Percentiles rank a stretch among this genome's conserved stretches.
phyloP scores from a whole-genome alignment of 2,113 vertebrate species.

The Alectura lathami region DNA sequence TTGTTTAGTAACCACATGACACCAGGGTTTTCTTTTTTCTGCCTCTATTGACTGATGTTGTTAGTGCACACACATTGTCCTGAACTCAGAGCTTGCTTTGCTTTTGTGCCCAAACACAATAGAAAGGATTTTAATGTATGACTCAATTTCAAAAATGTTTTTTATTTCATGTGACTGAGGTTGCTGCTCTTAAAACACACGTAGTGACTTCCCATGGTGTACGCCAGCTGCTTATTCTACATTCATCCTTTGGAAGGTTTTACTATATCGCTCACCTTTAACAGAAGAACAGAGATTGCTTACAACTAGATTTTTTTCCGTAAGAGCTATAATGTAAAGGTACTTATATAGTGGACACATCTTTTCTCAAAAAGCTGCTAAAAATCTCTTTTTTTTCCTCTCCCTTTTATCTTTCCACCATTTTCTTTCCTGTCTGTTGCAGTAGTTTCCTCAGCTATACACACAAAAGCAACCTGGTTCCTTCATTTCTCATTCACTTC shows the following conservation, averaged over 20 bases:
- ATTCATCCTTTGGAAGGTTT: not conserved
- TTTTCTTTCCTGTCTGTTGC: not conserved
- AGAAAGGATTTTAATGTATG: not conserved
- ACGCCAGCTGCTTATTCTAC: not conserved
- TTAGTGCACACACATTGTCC: not conserved
- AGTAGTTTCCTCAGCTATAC: not conserved
- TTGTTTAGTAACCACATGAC: not conserved
- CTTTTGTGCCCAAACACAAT: not conserved
- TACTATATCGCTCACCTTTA: not conserved
- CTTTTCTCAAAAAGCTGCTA: not conserved
- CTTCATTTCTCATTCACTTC: not conserved
- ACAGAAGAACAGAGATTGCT: not conserved
- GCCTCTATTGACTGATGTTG: not conserved
- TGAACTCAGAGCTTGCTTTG: not conserved
- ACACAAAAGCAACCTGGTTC: not conserved
- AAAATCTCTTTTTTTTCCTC: not conserved
- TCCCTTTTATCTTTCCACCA: not conserved
- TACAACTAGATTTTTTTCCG: not conserved
- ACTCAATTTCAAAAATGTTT: not conserved
- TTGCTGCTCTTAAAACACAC: not conserved
- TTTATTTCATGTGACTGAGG: not conserved
- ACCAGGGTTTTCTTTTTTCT: not conserved
- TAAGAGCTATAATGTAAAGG: not conserved
- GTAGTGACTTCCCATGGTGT: not conserved
- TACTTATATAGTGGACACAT: not conserved